Percentiles rank a stretch among this genome's conserved stretches.
These are phyloP conservation scores for Eulemur albifrons DNA, from an alignment of 2,797 vertebrate genomes.

Conservation along the genomic window DNA sequence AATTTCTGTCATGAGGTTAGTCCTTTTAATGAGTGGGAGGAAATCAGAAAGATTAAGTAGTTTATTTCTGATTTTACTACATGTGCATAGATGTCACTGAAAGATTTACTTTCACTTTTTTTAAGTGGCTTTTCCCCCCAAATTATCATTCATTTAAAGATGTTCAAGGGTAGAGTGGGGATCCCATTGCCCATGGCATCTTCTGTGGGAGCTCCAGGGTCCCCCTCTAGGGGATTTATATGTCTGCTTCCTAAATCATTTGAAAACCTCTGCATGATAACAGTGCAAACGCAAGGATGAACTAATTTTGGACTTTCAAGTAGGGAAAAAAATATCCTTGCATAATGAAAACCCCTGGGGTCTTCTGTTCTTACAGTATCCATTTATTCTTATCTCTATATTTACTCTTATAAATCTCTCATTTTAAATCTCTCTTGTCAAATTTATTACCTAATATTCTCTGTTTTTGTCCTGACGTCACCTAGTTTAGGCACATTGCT, in stretches of 20 bases:
- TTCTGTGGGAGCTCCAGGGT: neutral
- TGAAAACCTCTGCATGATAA: neutral
- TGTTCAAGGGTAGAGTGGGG: neutral
- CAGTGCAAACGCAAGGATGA: neutral
- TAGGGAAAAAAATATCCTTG: neutral
- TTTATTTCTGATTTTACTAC: neutral
- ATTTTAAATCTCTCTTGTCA: neutral
- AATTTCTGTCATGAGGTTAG: neutral
- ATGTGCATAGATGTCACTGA: neutral
- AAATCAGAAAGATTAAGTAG: neutral
- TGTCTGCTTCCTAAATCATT: neutral
- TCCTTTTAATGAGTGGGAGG: neutral
- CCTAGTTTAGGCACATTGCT: neutral
- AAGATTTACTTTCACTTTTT: neutral
- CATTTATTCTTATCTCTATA: neutral
- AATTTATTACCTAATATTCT: neutral
- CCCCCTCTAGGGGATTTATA: neutral
- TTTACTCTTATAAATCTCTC: neutral
- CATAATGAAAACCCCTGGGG: neutral
- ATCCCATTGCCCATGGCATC: neutral
- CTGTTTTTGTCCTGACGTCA: neutral
- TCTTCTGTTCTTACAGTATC: neutral
- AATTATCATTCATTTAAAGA: neutral
- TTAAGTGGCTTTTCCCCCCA: neutral
- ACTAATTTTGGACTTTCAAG: neutral